Percentiles rank a stretch among this genome's conserved stretches.
Evolutionary conservation across 2,888 invertebrate species (phyloP).

Genomic region (Iphiclides podalirius): DNA sequence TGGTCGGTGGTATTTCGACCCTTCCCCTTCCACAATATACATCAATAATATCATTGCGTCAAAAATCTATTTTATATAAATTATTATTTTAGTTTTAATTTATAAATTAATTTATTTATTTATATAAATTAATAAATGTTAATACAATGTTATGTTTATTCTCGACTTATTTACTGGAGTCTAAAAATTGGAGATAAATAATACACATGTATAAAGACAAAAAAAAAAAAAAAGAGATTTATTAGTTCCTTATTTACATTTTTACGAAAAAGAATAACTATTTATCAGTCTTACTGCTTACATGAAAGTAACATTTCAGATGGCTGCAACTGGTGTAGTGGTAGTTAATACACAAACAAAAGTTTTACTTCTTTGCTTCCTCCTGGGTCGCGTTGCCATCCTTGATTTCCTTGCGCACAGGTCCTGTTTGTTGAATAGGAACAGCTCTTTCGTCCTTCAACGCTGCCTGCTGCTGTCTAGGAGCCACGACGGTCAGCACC

Average conservation of each 20-base stretch:
- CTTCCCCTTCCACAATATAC: no score
- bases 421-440: conserved; percentile 52
- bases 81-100: no score
- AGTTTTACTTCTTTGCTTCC: conserved; percentile 50
- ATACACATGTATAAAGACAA: no score
- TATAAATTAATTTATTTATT: no score
- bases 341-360: no score
- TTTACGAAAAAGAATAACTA: conserved; percentile 4
- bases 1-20: no score
- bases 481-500: conserved; percentile 83
- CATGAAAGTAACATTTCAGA: background rate
- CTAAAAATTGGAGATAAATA: no score
- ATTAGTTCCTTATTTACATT: background rate
- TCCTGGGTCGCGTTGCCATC: conserved; percentile 34
- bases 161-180: no score
- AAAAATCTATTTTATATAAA: no score
- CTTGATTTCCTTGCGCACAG: conserved; percentile 50
- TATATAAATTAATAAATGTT: no score
- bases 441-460: conserved; percentile 45
- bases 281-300: conserved; percentile 17
- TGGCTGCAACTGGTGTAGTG: background rate
- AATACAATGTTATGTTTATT: no score
- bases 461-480: conserved; percentile 48
- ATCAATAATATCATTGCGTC: no score
- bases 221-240: background rate